Base-by-base conservation (phyloP, 2,797 vertebrate species). In the Arnoldichthys spilopterus region DNA sequence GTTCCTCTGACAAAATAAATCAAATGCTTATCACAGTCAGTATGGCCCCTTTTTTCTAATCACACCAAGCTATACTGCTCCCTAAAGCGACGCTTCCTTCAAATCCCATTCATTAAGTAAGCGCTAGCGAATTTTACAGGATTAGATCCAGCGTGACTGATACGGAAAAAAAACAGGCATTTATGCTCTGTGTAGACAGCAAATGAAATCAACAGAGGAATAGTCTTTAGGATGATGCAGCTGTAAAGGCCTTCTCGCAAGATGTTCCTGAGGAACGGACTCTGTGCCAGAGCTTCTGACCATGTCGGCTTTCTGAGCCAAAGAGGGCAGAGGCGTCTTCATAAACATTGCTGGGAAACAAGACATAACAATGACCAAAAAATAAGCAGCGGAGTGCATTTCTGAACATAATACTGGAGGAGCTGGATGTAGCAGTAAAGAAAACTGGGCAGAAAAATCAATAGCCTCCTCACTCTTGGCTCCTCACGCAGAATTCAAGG, bases 361-460 rank as follows among this genome's bases (percentile, higher is more conserved):
- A 86, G 82, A 83, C 79, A 85, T 82, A 86, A 86, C 72, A 88
- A 89, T 83, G 84, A 86, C 79, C 83, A 51, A 40, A 78, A 83
- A 49, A 87, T 72, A 77, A 86, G 84, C 80, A 85, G 85, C 87
- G 88, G 89, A 91, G 74, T 69, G 63, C 67, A 73, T 78, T 75
- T 77, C n/a, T 68, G 62, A 72, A 45, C 56, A 80, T 75, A 77
- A 77, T 69, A 45, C 58, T 51, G 61, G 43, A 78, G 74, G 71
- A 71, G 43, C 28, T 54, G 26, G 32, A 66, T 63, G 78, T 76
- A 70, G 83, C 49, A 9, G 59, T 80, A 64, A 84, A 76, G 77
- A 77, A 80, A 70, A 72, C n/a, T 49, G 64, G 75, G 76, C 77
- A 81, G 81, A 62, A 84, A 88, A 92, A 93, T 92, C 90, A 87